A percentile compares a stretch with the other conserved stretches of the same genome.
These are phyloP conservation scores for Halcyon malimbica DNA, from an alignment of 2,113 vertebrate species.

Conservation along the genomic window DNA sequence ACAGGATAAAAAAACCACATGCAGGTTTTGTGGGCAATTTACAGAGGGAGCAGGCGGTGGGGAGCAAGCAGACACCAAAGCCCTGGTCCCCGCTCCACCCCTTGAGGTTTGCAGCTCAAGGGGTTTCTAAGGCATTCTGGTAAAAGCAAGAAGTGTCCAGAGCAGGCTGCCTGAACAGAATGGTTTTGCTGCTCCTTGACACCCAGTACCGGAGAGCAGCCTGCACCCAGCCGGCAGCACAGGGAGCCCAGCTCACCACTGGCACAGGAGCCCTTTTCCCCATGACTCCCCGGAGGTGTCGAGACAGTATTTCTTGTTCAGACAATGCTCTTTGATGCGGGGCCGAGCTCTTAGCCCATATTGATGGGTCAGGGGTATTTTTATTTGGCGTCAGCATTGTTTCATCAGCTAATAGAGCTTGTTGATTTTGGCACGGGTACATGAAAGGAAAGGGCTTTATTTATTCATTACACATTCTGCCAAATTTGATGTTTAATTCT, in stretches of 20 bases:
- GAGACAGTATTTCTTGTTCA: neutral
- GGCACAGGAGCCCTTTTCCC: neutral
- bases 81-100: neutral
- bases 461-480: conserved; percentile 52
- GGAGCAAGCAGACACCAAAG: neutral
- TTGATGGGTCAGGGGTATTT: conserved; percentile 59
- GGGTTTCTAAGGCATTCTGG: neutral
- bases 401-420: conserved; percentile 59
- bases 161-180: neutral
- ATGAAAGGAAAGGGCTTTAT: conserved; percentile 48
- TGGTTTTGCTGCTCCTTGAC: neutral
- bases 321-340: conserved; percentile 3
- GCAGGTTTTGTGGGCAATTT: neutral
- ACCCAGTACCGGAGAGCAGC: neutral
- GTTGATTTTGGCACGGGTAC: conserved; percentile 41
- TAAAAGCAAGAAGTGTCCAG: neutral
- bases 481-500: conserved; percentile 47
- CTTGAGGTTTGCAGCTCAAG: neutral
- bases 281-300: neutral
- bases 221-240: fast-evolving
- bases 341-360: conserved; percentile 29
- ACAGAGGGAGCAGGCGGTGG: fast-evolving
- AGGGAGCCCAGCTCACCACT: neutral
- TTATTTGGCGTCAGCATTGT: conserved; percentile 56
- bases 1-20: fast-evolving